phyloP scores from a whole-genome alignment of 1,140 invertebrate species.

The Asbolus verrucosus region DNA sequence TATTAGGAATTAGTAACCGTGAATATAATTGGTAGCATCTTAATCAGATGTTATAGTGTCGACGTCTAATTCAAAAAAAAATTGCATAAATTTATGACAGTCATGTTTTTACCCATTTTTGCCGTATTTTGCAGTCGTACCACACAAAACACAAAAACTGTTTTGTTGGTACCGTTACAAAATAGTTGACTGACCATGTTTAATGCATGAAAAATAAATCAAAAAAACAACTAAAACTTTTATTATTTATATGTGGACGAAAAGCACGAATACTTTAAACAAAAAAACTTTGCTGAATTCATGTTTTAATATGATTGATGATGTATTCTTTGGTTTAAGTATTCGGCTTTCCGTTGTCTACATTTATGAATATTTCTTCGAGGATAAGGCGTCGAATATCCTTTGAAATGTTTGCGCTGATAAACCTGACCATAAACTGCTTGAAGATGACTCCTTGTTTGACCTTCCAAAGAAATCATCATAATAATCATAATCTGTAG shows the following conservation, averaged over 20 bases:
- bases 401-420: slow-evolving; percentile 61
- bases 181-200: slow-evolving; percentile 21
- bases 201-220: slow-evolving; percentile 2
- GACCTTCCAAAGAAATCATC: slow-evolving; percentile 68
- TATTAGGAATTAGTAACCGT: background rate
- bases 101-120: background rate
- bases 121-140: slow-evolving; percentile 12
- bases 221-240: slow-evolving; percentile 12
- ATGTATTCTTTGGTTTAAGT: slow-evolving; percentile 1
- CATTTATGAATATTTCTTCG: slow-evolving; percentile 62
- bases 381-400: slow-evolving; percentile 63
- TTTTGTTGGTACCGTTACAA: slow-evolving; percentile 19
- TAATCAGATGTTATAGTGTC: no score
- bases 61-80: no score
- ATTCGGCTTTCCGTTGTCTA: slow-evolving; percentile 19
- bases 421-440: slow-evolving; percentile 60
- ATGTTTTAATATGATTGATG: background rate
- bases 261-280: slow-evolving; percentile 12
- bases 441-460: slow-evolving; percentile 51
- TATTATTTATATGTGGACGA: slow-evolving; percentile 24
- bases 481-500: slow-evolving; percentile 78
- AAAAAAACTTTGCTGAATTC: background rate
- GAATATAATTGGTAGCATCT: slow-evolving; percentile 1
- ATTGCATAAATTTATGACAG: background rate
- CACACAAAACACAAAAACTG: slow-evolving; percentile 25